Percentiles rank a stretch among this genome's conserved stretches.
Conservation (phyloP, 2,888 invertebrate genomes). For the Drosophila kambysellisi region DNA sequence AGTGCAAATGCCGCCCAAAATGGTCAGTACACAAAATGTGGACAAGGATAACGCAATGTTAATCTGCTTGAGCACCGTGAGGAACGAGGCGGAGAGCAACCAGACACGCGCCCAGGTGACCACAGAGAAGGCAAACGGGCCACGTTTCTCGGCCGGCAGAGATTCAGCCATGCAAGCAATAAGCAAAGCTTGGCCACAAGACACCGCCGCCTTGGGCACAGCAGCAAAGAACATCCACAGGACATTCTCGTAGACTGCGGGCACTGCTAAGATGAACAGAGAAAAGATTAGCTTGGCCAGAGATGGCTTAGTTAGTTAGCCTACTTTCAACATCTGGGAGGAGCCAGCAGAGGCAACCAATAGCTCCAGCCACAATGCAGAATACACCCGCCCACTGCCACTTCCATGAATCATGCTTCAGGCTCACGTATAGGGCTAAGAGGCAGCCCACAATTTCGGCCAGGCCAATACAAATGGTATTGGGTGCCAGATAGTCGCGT, state of each 20-base stretch:
- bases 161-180: constrained; percentile 83
- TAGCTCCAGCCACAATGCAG: constrained; percentile 82
- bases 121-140: constrained; percentile 82
- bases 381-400: constrained; percentile 84
- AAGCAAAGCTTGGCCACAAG: constrained; percentile 84
- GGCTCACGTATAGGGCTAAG: constrained; percentile 82
- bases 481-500: constrained; percentile 82
- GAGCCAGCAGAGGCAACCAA: constrained; percentile 84
- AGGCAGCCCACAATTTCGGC: constrained; percentile 85
- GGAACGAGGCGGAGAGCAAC: constrained; percentile 84
- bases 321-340: constrained; percentile 76
- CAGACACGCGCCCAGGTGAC: constrained; percentile 84
- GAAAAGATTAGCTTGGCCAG: constrained; percentile 7
- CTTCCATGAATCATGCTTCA: constrained; percentile 78
- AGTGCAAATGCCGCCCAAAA: constrained; percentile 82
- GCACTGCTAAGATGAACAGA: constrained; percentile 60
- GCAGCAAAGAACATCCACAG: constrained; percentile 83
- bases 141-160: constrained; percentile 80
- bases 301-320: constrained; percentile 13
- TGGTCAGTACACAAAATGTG: constrained; percentile 77
- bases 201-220: constrained; percentile 84
- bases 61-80: constrained; percentile 81
- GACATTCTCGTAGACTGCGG: constrained; percentile 73
- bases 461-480: constrained; percentile 83
- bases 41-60: constrained; percentile 82